Percentiles rank a stretch among this genome's conserved stretches.
phyloP scores from a whole-genome alignment of 2,888 invertebrate genomes.

The Caenorhabditis uteleia region DNA sequence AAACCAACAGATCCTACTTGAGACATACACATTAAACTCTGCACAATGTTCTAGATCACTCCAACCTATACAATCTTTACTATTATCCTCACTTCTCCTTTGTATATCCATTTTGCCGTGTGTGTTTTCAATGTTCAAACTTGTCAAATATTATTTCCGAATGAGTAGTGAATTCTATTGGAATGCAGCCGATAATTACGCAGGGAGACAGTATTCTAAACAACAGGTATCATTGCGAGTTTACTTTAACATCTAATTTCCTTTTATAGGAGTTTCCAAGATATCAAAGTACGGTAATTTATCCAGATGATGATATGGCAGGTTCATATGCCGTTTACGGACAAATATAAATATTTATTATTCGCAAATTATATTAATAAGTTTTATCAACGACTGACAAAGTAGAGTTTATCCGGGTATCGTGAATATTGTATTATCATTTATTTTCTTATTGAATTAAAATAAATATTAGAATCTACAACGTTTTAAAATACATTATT shows the following conservation, averaged over 20 bases:
- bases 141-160: constrained; percentile 47
- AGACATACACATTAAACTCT: constrained; percentile 24
- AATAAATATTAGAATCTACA: no score
- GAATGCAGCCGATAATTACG: constrained; percentile 46
- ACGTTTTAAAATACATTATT: no score
- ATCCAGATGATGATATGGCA: constrained; percentile 37
- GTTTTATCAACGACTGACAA: no score
- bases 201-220: constrained; percentile 27
- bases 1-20: constrained; percentile 20
- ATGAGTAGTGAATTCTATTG: constrained; percentile 54
- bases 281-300: constrained; percentile 31
- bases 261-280: constrained; percentile 24
- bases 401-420: no score
- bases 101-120: constrained; percentile 34
- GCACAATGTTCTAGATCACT: constrained; percentile 34
- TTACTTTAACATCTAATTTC: neutral
- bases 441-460: no score
- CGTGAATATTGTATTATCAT: no score
- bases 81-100: constrained; percentile 38
- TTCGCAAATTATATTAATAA: neutral
- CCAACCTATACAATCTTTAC: constrained; percentile 32
- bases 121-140: constrained; percentile 44
- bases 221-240: constrained; percentile 10
- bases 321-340: constrained; percentile 39
- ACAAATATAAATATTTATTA: constrained; percentile 20